phyloP scores from a whole-genome alignment of 1,140 invertebrate genomes.

The Drosophila bipectinata region DNA sequence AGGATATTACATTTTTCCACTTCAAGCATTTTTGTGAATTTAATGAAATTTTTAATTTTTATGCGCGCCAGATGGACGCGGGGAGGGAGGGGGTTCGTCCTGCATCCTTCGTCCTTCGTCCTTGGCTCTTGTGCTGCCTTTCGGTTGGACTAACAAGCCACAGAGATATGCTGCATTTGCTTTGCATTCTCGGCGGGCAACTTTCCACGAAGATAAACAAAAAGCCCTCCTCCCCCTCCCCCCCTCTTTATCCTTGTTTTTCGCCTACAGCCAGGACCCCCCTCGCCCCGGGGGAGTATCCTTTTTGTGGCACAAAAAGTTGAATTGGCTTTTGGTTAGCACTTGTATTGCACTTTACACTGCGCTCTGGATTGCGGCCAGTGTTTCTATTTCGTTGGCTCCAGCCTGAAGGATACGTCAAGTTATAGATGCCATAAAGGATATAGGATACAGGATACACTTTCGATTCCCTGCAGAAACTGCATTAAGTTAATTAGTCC shows the following conservation, averaged over 20 bases:
- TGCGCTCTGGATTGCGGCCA: neutral
- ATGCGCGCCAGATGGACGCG: constrained; percentile 48
- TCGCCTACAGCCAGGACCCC: constrained; percentile 1
- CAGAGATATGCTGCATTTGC: constrained; percentile 48
- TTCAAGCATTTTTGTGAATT: constrained; percentile 81
- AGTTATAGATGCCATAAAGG: no score
- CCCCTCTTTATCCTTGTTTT: neutral
- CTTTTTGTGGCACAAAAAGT: constrained; percentile 14
- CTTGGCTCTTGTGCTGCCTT: neutral
- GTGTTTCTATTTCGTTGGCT: neutral
- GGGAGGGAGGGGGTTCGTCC: neutral
- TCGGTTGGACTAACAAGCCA: constrained; percentile 47
- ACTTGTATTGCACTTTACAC: constrained; percentile 23
- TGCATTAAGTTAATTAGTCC: neutral
- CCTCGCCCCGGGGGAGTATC: neutral
- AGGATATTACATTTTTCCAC: constrained; percentile 82
- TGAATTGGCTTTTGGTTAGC: constrained; percentile 30
- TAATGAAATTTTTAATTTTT: constrained; percentile 83
- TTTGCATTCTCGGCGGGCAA: constrained; percentile 34
- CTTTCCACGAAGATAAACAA: constrained; percentile 39
- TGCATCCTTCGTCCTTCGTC: neutral
- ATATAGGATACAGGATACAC: no score
- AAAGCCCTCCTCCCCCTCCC: constrained; percentile 12
- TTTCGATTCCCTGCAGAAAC: no score
- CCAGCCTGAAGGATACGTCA: neutral